These are phyloP conservation scores for Calyptommatus sinebrachiatus DNA, from an alignment of 2,113 vertebrate genomes.

Conservation along the genomic window DNA sequence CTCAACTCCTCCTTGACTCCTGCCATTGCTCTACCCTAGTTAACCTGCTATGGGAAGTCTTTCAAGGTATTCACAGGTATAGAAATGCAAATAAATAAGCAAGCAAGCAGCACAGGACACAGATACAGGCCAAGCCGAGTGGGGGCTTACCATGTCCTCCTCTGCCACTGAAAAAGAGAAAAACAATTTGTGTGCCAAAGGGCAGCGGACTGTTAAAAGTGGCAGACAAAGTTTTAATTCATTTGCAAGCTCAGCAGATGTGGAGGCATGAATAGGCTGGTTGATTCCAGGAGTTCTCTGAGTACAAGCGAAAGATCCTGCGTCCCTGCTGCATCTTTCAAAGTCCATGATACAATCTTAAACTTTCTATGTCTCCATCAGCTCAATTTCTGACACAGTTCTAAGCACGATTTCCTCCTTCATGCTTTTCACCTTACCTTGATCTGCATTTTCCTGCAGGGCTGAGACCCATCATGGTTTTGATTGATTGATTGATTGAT, in stretches of 20 bases:
- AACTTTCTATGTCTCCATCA: conserved; percentile 49
- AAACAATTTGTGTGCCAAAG: conserved; percentile 65
- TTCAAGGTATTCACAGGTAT: too few species aligned
- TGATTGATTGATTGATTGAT: too few species aligned
- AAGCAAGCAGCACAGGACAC: too few species aligned
- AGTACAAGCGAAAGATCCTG: conserved; percentile 59
- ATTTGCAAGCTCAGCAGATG: conserved; percentile 68
- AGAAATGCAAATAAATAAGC: too few species aligned
- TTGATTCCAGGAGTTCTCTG: conserved; percentile 55
- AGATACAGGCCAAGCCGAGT: too few species aligned
- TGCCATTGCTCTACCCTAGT: too few species aligned
- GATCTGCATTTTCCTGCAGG: neutral
- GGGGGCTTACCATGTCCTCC: conserved; percentile 18
- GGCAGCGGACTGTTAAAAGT: conserved; percentile 42
- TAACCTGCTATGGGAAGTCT: too few species aligned
- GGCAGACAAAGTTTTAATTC: conserved; percentile 67
- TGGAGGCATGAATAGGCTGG: conserved; percentile 61
- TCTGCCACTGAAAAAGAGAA: conserved; percentile 54
- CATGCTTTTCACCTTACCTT: conserved; percentile 17
- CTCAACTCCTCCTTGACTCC: too few species aligned
- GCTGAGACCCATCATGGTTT: neutral
- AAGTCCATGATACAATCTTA: conserved; percentile 43
- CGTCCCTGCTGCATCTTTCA: conserved; percentile 36
- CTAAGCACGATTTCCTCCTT: conserved; percentile 34
- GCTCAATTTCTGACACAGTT: conserved; percentile 40